phyloP scores from a whole-genome alignment of 30 jellyfish, hydroid and myxozoan genomes.

The Sanderia malayensis region DNA sequence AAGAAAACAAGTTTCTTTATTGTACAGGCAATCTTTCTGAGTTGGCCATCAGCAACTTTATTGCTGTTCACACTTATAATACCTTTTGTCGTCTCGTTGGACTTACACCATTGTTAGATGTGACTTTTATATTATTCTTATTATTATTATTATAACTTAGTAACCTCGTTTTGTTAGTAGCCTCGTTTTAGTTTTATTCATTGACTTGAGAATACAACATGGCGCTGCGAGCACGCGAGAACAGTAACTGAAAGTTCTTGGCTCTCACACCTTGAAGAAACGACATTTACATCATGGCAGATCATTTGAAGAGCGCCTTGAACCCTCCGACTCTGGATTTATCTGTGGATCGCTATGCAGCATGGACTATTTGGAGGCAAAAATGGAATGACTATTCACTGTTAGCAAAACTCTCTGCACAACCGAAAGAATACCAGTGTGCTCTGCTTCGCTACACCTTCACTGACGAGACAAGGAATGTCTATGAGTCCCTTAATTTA shows the following conservation, averaged over 20 bases:
- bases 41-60: neutral
- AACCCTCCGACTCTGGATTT: conserved; percentile 41
- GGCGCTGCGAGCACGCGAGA: conserved; percentile 6
- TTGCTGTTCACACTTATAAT: neutral
- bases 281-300: neutral
- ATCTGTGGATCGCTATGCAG: conserved; percentile 48
- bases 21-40: conserved; percentile 26
- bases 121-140: neutral
- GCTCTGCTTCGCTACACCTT: conserved; percentile 46
- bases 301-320: neutral
- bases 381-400: conserved; percentile 40
- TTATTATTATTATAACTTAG: no score
- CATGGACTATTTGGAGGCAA: conserved; percentile 25
- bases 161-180: neutral
- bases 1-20: conserved; percentile 1
- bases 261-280: neutral
- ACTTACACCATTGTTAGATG: neutral
- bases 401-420: conserved; percentile 8
- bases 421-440: conserved; percentile 32
- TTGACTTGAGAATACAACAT: neutral
- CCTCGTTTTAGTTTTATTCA: neutral
- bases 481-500: conserved; percentile 29
- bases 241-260: neutral
- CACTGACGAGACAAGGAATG: conserved; percentile 37
- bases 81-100: neutral